These are phyloP conservation scores for Poecilobothrus nobilitatus DNA, from an alignment of 2,888 invertebrate genomes.

Conservation along the genomic window DNA sequence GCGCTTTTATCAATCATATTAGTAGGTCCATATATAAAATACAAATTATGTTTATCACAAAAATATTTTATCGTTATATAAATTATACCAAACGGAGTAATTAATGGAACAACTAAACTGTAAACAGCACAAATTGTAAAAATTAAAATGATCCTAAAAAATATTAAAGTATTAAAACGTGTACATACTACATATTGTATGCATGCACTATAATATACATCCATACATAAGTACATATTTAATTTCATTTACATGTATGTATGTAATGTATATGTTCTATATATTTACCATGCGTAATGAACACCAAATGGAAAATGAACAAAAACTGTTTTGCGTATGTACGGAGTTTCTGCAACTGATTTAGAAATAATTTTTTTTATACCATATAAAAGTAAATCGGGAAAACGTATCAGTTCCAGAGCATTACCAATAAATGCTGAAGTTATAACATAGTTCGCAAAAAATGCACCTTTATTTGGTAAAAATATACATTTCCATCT, in stretches of 20 bases:
- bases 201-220: too few relatives aligned
- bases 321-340: slow-evolving; percentile 73
- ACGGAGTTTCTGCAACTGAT: slow-evolving; percentile 75
- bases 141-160: slow-evolving; percentile 86
- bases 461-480: slow-evolving; percentile 92
- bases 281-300: slow-evolving; percentile 43
- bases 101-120: slow-evolving; percentile 84
- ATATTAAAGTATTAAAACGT: slow-evolving; percentile 37
- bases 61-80: slow-evolving; percentile 85
- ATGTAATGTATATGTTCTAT: not conserved
- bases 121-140: slow-evolving; percentile 87
- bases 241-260: too few relatives aligned
- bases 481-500: slow-evolving; percentile 89
- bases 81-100: slow-evolving; percentile 84
- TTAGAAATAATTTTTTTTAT: slow-evolving; percentile 73
- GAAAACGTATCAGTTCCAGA: slow-evolving; percentile 82
- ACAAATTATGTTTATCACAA: slow-evolving; percentile 91
- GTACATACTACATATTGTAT: too few relatives aligned
- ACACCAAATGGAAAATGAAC: slow-evolving; percentile 91
- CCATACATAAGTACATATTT: too few relatives aligned
- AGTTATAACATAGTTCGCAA: slow-evolving; percentile 93
- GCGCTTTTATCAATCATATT: slow-evolving; percentile 74
- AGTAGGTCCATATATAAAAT: slow-evolving; percentile 84
- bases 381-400: slow-evolving; percentile 83
- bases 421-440: slow-evolving; percentile 87